Evolutionary conservation across 2,113 vertebrate genomes (phyloP).

Genomic region (Geothlypis trichas): DNA sequence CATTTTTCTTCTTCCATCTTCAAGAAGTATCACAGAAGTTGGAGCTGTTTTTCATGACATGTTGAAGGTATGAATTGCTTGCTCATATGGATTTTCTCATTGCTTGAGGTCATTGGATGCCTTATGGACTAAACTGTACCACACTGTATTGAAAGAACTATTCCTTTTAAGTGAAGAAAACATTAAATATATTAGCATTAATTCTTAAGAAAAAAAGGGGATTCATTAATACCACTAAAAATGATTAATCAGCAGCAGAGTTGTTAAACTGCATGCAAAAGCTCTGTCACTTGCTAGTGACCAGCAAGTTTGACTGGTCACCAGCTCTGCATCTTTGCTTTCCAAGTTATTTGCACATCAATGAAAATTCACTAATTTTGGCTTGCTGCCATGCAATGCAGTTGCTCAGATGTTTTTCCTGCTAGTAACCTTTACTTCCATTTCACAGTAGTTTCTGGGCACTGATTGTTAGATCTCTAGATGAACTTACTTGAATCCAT

Average conservation of each 20-base stretch:
- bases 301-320: background rate
- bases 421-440: conserved; percentile 28
- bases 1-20: background rate
- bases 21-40: background rate
- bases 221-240: background rate
- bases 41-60: background rate
- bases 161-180: background rate
- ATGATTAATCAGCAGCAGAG: background rate
- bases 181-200: background rate
- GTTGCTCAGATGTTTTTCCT: conserved; percentile 6
- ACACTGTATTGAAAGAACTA: background rate
- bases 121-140: background rate
- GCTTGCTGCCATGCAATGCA: background rate
- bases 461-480: background rate
- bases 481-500: conserved; percentile 8
- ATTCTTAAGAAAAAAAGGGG: background rate
- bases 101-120: background rate
- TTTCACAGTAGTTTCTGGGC: background rate
- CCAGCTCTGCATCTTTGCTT: background rate
- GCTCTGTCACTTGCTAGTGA: background rate
- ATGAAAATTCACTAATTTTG: background rate
- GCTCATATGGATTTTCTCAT: background rate
- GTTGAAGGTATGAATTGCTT: background rate
- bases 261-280: background rate
- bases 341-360: background rate